Evolutionary conservation across 2,113 vertebrate species (phyloP), one percentile per base, ranked within the genome.

Genomic region (Cryptotis parvus): DNA sequence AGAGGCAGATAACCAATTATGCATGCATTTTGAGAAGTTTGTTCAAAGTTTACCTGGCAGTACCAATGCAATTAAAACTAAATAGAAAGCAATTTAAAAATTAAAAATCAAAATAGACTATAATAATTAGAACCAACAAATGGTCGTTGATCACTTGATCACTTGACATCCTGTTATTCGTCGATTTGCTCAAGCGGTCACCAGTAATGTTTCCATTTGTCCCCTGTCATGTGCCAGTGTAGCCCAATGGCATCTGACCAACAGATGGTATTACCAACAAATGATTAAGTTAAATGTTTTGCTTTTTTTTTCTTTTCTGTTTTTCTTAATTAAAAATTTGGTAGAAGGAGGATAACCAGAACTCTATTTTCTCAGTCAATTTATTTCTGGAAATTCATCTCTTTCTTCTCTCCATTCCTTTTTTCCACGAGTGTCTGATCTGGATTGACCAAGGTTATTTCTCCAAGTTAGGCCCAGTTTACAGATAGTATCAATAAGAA

Each of bases 81-180:
- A 65, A 33, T 70, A 82, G 39, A 9, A 77, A 92, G 77, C 12
- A 72, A 41, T 24, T 78, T 84, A 11, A 37, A 89, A 90, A 70
- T 22, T 52, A 1, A 87, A 65, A 66, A 49, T 49, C 10, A 68
- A 74, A 14, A 43, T 43, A 15, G 5, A 43, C 41, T 24, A 31
- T 66, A 18, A 55, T 37, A 39, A 26, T 41, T 61, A 8, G 33
- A 27, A 12, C 31, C 22, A 24, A 58, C 4, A 22, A 24, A 24
- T 58, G 55, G 55, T 58, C n/a, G n/a, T n/a, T n/a, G n/a, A n/a
- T n/a, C n/a, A n/a, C n/a, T n/a, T n/a, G n/a, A n/a, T n/a, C n/a
- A n/a, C n/a, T n/a, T n/a, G n/a, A n/a, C n/a, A n/a, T n/a, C n/a
- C n/a, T n/a, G n/a, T n/a, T n/a, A n/a, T n/a, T n/a, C n/a, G n/a